Percentiles rank a stretch among this genome's conserved stretches.
These are phyloP conservation scores for Tenualosa ilisha DNA, from an alignment of 2,797 vertebrate species.

Conservation along the genomic window DNA sequence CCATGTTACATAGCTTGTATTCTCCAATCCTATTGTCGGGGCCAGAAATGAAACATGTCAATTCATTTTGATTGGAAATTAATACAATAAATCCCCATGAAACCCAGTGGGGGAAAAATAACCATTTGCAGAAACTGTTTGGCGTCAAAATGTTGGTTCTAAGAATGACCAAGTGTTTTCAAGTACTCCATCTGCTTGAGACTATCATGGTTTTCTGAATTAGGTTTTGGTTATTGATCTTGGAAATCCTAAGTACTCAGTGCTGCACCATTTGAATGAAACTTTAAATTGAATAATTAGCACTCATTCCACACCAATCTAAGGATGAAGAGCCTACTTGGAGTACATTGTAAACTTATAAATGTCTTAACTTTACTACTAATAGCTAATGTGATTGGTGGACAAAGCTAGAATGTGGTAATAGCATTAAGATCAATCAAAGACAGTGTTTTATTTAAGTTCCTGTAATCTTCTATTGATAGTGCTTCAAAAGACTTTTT, in stretches of 20 bases:
- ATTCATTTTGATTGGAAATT: neutral
- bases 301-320: neutral
- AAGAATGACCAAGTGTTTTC: neutral
- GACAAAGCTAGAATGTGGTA: slow-evolving; percentile 19
- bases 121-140: neutral
- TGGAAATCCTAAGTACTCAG: neutral
- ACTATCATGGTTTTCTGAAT: neutral
- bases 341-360: slow-evolving; percentile 25
- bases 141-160: neutral
- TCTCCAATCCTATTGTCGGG: neutral
- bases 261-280: neutral
- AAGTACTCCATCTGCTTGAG: neutral
- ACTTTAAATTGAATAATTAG: neutral
- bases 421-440: slow-evolving; percentile 25
- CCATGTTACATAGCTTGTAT: slow-evolving; percentile 27
- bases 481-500: slow-evolving; percentile 29
- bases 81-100: neutral
- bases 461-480: neutral
- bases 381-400: slow-evolving; percentile 11
- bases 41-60: neutral
- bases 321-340: neutral
- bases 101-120: neutral
- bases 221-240: neutral
- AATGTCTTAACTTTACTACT: neutral
- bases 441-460: neutral